Evolutionary conservation across 2,888 invertebrate genomes (phyloP).

Genomic region (Agrypnus murinus): DNA sequence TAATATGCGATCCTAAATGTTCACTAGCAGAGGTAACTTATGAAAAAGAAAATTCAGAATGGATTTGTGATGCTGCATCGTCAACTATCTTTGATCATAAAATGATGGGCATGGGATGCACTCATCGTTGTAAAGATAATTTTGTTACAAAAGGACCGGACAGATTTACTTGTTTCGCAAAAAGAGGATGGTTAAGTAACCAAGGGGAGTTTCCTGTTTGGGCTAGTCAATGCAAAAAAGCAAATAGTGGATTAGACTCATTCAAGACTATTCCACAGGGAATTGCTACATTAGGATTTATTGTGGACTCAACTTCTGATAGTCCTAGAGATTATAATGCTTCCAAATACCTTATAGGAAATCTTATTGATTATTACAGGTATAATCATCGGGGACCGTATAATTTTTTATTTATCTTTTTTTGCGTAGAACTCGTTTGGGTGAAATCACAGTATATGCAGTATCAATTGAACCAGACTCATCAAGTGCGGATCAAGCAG

Average conservation of each 20-base stretch:
- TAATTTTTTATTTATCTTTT: too few species aligned
- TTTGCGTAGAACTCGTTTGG: too few species aligned
- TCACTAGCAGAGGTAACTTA: neutral
- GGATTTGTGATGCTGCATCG: constrained; percentile 15
- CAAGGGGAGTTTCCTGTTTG: neutral
- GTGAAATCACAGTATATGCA: too few species aligned
- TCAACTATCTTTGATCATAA: constrained; percentile 27
- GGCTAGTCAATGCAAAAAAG: neutral
- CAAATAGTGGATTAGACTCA: neutral
- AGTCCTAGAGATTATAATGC: constrained; percentile 18
- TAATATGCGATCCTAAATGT: constrained; percentile 28
- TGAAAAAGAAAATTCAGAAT: constrained; percentile 15
- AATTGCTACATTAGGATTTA: constrained; percentile 5
- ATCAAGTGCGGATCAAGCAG: neutral
- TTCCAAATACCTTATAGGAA: constrained; percentile 21
- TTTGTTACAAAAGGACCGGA: constrained; percentile 16
- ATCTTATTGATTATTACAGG: constrained; percentile 31
- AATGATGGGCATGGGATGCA: constrained; percentile 32
- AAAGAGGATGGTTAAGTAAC: neutral
- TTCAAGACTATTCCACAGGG: neutral
- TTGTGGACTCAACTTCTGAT: constrained; percentile 26
- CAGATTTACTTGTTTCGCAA: constrained; percentile 1
- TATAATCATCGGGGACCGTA: too few species aligned
- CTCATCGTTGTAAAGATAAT: constrained; percentile 11
- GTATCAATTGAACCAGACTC: constrained; percentile 4